Percentiles rank a stretch among this genome's conserved stretches.
Evolutionary conservation across 2,888 invertebrate genomes (phyloP).

Genomic region (Cenopis cana): DNA sequence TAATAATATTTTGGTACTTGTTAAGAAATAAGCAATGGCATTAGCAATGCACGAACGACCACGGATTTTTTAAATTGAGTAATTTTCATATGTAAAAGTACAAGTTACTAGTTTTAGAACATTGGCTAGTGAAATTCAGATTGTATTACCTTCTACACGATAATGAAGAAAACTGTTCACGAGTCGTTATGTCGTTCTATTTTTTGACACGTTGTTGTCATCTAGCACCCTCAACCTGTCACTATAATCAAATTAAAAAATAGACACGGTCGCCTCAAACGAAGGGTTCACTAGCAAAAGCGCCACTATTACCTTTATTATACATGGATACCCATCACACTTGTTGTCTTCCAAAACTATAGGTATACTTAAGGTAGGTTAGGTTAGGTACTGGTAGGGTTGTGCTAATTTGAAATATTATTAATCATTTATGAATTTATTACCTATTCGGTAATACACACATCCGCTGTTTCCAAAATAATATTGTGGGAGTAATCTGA

Average conservation of each 20-base stretch:
- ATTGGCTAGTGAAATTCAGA: neutral
- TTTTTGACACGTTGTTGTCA: constrained; percentile 12
- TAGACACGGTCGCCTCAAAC: neutral
- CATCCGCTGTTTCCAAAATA: too few relatives aligned
- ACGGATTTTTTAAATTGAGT: neutral
- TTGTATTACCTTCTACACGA: neutral
- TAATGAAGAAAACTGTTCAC: neutral
- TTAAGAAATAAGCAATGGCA: neutral
- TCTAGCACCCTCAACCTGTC: constrained; percentile 67
- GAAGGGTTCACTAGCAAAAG: constrained; percentile 6
- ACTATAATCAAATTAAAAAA: constrained; percentile 48
- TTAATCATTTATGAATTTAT: too few relatives aligned
- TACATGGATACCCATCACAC: neutral
- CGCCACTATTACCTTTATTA: neutral
- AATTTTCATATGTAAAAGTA: too few relatives aligned
- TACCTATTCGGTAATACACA: too few relatives aligned
- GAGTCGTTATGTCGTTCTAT: neutral
- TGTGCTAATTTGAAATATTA: too few relatives aligned
- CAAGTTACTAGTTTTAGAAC: too few relatives aligned
- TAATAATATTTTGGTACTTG: neutral
- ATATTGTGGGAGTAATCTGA: too few relatives aligned
- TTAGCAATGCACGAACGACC: neutral
- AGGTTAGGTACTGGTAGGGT: too few relatives aligned
- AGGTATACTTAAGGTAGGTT: too few relatives aligned
- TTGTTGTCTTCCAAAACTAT: too few relatives aligned